Evolutionary conservation across 2,797 vertebrate genomes (phyloP), one percentile per base, ranked within the genome.

Genomic region (Silurus aristotelis): DNA sequence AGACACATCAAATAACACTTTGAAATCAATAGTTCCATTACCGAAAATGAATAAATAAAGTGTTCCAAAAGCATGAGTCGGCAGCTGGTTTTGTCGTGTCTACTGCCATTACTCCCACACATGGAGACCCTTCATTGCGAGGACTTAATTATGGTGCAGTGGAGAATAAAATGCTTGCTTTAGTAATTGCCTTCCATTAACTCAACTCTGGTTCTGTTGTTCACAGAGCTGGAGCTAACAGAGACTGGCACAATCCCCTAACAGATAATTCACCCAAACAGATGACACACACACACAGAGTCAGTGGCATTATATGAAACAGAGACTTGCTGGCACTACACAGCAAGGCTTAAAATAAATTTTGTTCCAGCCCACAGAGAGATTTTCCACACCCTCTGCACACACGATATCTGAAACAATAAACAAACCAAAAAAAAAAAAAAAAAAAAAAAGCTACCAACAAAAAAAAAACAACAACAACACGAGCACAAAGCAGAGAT

Each of bases 301-400:
- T 25, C 78, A 84, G 15, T 83, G 76, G 27, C 25, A 83, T 79
- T 83, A 86, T 72, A 48, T 64, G 9, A 31, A 86, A 71, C 75
- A 56, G 55, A 52, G 38, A 66, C 72, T 86, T 67, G 20, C 56
- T 84, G 58, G 73, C 15, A 72, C 89, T 89, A 88, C 84, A 89
- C 70, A 88, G 88, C 78, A 84, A 61, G 79, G 78, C 85, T 92
- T 92, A 90, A 93, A 94, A 93, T 94, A 94, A 92, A 82, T 82
- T 73, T 82, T 76, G 86, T 85, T 90, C 83, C 84, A 72, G 63
- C 68, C 64, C 56, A 48, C 73, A 71, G 68, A 85, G 66, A 82
- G 55, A 86, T 58, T 84, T 86, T 83, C 89, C 89, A 89, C 90
- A 90, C 89, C 87, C 89, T 90, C 87, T 22, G 19, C 80, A 76